Evolutionary conservation across 1,140 invertebrate genomes (phyloP), one percentile per base, ranked within the genome.

Genomic region (Paralvinella palmiformis): DNA sequence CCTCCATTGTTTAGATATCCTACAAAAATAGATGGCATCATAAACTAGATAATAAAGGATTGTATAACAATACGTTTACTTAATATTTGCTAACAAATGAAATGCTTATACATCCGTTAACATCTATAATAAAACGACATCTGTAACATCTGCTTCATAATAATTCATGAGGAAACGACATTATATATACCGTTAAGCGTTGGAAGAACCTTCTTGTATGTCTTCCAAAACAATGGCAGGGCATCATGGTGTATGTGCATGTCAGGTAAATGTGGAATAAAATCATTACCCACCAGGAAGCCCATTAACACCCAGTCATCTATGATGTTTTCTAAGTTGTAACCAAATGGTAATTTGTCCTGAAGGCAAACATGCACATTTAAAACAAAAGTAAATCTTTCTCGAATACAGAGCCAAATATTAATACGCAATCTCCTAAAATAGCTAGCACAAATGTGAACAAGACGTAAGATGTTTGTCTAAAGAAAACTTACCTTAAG

Each of bases 231-330:
- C 44, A 90, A 77, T 0, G 91, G 89, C 53, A 98, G 75, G 35
- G 92, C 92, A 73, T 92, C 91, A 73, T 91, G 88, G 60, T 86
- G 85, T 69, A 99, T 97, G 77, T 98, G 92, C 75, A 98, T 84
- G 77, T 95, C 88, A 32, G 95, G 94, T 59, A 98, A 82, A 81
- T 96, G 86, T 0, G 95, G 95, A 71, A 98, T 91, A 80, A 98
- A 98, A 81, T 98, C 95, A 80, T 98, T 98, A 48, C 95, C 95
- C 5, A 98, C 89, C 31, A 98, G 81, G 78, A 97, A 97, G 1
- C 92, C 90, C 91, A 98, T 93, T 6, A 98, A 79, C 3, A 98
- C 87, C 86, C 86, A 88, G 74, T 88, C 87, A 75, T 88, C 86
- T 68, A 88, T 86, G 62, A 88, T 86, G 44, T 88, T 88, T 72